Evolutionary conservation across 2,888 invertebrate genomes (phyloP), one percentile per base, ranked within the genome.

Genomic region (Cataglyphis altisquamis): DNA sequence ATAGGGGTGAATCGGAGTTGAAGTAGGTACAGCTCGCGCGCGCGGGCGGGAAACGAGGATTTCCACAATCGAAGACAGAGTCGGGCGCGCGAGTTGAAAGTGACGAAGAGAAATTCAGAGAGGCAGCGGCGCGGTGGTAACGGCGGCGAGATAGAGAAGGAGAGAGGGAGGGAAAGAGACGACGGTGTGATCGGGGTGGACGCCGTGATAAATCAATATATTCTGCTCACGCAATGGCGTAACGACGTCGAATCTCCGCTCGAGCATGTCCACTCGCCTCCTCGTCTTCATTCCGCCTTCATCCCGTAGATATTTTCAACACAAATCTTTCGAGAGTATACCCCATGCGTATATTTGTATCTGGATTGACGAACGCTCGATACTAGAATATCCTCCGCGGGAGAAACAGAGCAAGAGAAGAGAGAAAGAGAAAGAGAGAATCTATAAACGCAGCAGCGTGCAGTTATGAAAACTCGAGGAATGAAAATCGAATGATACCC

Each of bases 191-290:
- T 78, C 68, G 67, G 84, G 68, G 60, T 63, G 55, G 78, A 77
- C 64, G 88, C 86, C 84, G 86, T 86, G 90, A 92, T 92, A 93
- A 93, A 94, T 93, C 93, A 92, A 93, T 94, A 93, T 93, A 93
- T 93, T 92, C 92, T 86, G 90, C 92, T 93, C 92, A 92, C 92
- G 92, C 92, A 92, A 89, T 91, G 90, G 89, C 90, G 90, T 92
- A 92, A 92, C 92, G 90, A 91, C 90, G 89, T 89, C 78, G 90
- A 90, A 92, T 92, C 91, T 91, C 89, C 86, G 89, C 57, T 72
- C 78, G 45, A 78, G 78, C 78, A 60, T 80, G 64, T 83, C 82
- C 75, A 29, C 77, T 77, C 75, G 77, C 21, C 41, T 45, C 52
- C 32, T 70, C 86, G 63, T 60, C 60, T 70, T 78, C n/a, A 55